Percentiles rank a stretch among this genome's conserved stretches.
phyloP scores from a whole-genome alignment of 2,797 vertebrate species.

The Coregonus suidteri region DNA sequence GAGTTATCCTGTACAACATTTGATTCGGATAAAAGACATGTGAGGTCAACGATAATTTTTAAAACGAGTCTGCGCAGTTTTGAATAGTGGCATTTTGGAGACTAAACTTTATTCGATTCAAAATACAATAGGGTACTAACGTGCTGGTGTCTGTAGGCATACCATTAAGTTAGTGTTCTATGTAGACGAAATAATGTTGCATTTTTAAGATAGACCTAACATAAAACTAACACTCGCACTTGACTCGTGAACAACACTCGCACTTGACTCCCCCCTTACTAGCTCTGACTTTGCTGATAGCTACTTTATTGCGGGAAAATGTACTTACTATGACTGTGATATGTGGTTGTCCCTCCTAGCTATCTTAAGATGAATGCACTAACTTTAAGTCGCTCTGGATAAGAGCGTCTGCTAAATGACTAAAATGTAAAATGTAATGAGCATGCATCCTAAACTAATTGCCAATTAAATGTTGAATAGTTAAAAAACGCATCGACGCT shows the following conservation, averaged over 20 bases:
- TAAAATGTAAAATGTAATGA: neutral
- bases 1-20: slow-evolving; percentile 68
- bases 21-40: slow-evolving; percentile 64
- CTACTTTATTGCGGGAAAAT: no score
- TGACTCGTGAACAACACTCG: no score
- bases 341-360: no score
- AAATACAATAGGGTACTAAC: neutral
- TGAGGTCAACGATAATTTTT: slow-evolving; percentile 63
- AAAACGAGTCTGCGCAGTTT: slow-evolving; percentile 28
- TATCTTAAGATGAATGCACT: no score
- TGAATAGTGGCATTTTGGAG: slow-evolving; percentile 51
- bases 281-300: no score
- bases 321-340: no score
- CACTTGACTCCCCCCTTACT: no score
- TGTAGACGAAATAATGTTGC: neutral
- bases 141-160: no score
- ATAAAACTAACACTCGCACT: no score
- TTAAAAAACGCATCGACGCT: neutral
- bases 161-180: neutral
- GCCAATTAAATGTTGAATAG: neutral
- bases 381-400: no score
- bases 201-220: neutral
- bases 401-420: no score
- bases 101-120: slow-evolving; percentile 38
- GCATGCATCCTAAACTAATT: neutral